These are phyloP conservation scores for Vanessa tameamea DNA, from an alignment of 1,140 invertebrate species.

Conservation along the genomic window DNA sequence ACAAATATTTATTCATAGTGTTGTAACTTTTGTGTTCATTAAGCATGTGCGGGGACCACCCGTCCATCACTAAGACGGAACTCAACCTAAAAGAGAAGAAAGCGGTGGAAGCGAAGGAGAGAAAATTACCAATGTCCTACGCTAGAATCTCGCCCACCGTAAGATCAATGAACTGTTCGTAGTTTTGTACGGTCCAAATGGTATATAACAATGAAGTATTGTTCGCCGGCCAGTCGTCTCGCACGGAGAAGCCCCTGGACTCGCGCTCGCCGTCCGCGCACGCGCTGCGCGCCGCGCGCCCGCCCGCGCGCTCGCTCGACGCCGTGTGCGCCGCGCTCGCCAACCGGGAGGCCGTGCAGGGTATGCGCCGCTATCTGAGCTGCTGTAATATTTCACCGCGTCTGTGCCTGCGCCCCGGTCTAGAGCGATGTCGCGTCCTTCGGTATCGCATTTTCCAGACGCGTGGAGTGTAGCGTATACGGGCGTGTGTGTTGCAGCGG, in stretches of 20 bases:
- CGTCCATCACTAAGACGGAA: constrained; percentile 68
- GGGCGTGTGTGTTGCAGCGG: constrained; percentile 43
- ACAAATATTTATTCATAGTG: too few relatives aligned
- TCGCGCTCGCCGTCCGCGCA: constrained; percentile 44
- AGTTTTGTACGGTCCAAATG: too few relatives aligned
- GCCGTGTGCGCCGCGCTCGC: constrained; percentile 23
- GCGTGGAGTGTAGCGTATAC: too few relatives aligned
- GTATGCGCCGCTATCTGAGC: constrained; percentile 29
- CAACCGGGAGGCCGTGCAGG: constrained; percentile 57
- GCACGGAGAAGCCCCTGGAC: constrained; percentile 36
- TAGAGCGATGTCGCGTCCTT: too few relatives aligned
- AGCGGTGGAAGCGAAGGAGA: constrained; percentile 33
- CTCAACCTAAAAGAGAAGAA: constrained; percentile 55
- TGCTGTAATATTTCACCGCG: too few relatives aligned
- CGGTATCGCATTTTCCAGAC: too few relatives aligned
- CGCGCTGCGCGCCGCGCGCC: constrained; percentile 40
- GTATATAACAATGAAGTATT: too few relatives aligned
- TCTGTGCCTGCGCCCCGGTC: too few relatives aligned
- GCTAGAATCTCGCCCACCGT: constrained; percentile 57
- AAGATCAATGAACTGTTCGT: not conserved
- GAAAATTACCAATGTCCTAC: constrained; percentile 39
- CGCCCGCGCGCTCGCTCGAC: constrained; percentile 11
- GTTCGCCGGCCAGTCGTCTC: constrained; percentile 37
- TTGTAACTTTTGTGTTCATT: not conserved
- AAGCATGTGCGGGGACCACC: constrained; percentile 74